Conservation (phyloP, 1,140 invertebrate species). For the Eurosta solidaginis region DNA sequence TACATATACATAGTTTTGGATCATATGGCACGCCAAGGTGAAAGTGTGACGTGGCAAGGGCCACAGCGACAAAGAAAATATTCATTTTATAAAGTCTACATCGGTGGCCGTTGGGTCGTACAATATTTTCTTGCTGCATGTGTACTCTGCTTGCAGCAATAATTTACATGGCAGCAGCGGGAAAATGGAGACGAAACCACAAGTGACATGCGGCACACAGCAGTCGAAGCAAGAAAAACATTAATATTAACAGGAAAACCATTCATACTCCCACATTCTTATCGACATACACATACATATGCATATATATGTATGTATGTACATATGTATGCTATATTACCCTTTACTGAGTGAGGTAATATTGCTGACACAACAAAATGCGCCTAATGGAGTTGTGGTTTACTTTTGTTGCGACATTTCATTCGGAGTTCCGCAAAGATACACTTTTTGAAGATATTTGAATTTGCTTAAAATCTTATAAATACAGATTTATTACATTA, state of each 20-base stretch:
- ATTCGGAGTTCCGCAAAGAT: slow-evolving; percentile 3
- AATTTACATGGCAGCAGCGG: neutral
- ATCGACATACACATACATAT: no score
- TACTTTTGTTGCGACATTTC: neutral
- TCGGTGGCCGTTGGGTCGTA: neutral
- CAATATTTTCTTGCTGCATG: neutral
- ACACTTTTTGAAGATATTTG: neutral
- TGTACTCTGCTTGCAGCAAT: neutral
- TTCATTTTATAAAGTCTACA: slow-evolving; percentile 23
- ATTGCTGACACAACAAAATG: neutral
- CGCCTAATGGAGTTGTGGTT: slow-evolving; percentile 12
- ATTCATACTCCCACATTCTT: no score
- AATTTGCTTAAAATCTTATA: neutral
- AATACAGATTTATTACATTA: no score
- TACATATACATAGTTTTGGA: no score
- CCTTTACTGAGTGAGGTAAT: neutral
- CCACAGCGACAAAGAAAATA: slow-evolving; percentile 6
- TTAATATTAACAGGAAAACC: neutral
- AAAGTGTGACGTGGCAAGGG: slow-evolving; percentile 12
- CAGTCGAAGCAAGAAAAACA: neutral
- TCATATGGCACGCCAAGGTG: neutral
- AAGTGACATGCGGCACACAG: slow-evolving; percentile 24
- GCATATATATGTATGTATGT: no score
- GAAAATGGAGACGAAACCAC: slow-evolving; percentile 18
- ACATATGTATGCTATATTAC: neutral